Percentiles rank a stretch among this genome's conserved stretches.
phyloP scores from a whole-genome alignment of 2,113 vertebrate species.

The Harpagus bidentatus region DNA sequence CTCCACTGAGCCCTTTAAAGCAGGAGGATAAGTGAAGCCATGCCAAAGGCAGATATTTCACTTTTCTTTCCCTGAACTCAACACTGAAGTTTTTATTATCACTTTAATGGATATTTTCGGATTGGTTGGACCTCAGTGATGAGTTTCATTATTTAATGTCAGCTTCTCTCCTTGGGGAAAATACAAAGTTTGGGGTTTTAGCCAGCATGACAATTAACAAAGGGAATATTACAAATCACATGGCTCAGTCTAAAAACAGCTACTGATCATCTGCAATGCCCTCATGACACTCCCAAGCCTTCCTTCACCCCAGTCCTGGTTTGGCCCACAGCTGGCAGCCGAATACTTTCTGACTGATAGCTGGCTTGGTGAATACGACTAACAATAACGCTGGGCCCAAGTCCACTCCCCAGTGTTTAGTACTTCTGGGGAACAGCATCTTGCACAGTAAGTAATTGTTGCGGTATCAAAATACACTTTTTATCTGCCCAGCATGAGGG shows the following conservation, averaged over 20 bases:
- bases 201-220: not conserved
- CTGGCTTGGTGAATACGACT: not conserved
- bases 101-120: not conserved
- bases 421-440: slow-evolving; percentile 5
- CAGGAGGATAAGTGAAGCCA: not conserved
- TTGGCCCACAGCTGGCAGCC: slow-evolving; percentile 16
- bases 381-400: not conserved
- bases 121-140: not conserved
- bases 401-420: not conserved
- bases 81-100: not conserved
- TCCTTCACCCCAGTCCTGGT: not conserved
- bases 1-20: not conserved
- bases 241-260: slow-evolving; percentile 22
- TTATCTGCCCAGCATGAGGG: not conserved
- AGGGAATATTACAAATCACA: not conserved
- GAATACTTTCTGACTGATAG: not conserved
- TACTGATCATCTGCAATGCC: not conserved
- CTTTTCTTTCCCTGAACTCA: not conserved
- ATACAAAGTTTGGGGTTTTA: not conserved
- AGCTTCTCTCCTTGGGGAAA: not conserved
- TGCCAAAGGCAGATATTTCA: not conserved
- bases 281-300: slow-evolving; percentile 10
- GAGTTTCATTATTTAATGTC: slow-evolving; percentile 6
- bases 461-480: not conserved
- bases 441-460: not conserved